phyloP scores from a whole-genome alignment of 2,888 invertebrate genomes.

The Hypercompe scribonia region DNA sequence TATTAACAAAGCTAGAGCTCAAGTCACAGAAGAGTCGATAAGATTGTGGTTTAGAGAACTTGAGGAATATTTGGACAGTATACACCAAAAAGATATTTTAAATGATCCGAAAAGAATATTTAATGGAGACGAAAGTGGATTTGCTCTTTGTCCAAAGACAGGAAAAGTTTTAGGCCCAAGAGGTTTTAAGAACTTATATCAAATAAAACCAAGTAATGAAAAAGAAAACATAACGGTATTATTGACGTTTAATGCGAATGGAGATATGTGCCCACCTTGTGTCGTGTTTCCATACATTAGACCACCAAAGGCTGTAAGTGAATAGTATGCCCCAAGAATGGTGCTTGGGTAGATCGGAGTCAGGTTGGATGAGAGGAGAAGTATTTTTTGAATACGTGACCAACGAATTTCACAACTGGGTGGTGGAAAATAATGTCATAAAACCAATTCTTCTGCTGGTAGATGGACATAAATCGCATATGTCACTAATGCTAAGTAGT shows the following conservation, averaged over 20 bases:
- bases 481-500: slow-evolving; percentile 42
- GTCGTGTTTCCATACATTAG: slow-evolving; percentile 44
- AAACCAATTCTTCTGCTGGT: slow-evolving; percentile 47
- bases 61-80: slow-evolving; percentile 42
- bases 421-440: slow-evolving; percentile 34
- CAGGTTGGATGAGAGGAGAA: slow-evolving; percentile 27
- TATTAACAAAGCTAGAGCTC: no score
- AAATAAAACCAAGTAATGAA: slow-evolving; percentile 47
- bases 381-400: slow-evolving; percentile 46
- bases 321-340: slow-evolving; percentile 45
- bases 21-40: slow-evolving; percentile 26
- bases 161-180: slow-evolving; percentile 39
- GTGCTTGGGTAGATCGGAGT: slow-evolving; percentile 43
- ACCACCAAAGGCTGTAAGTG: slow-evolving; percentile 31
- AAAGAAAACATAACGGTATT: slow-evolving; percentile 57
- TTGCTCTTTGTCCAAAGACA: slow-evolving; percentile 6
- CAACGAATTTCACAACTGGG: slow-evolving; percentile 38
- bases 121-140: slow-evolving; percentile 8
- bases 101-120: slow-evolving; percentile 31
- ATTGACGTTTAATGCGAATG: slow-evolving; percentile 45
- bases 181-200: slow-evolving; percentile 36
- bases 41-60: slow-evolving; percentile 56
- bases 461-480: slow-evolving; percentile 52
- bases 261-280: slow-evolving; percentile 36
- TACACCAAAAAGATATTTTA: slow-evolving; percentile 46